Conservation (phyloP, 2,113 vertebrate species). For the Malurus melanocephalus region DNA sequence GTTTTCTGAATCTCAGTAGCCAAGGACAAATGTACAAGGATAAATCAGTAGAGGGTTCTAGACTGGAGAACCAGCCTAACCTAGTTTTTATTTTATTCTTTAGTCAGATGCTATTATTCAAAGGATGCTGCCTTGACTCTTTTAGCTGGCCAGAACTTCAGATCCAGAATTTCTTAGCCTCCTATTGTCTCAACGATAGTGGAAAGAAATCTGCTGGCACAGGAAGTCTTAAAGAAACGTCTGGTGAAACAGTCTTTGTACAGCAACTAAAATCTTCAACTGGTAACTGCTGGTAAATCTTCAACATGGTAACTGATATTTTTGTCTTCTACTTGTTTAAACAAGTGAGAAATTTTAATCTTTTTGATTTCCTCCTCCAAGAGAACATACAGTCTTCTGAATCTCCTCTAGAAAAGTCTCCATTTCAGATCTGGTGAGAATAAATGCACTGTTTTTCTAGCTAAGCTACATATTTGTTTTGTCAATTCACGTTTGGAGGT, state of each 20-base stretch:
- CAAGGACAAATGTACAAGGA: neutral
- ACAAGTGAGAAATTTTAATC: neutral
- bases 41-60: neutral
- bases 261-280: neutral
- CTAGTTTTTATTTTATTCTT: neutral
- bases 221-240: neutral
- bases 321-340: neutral
- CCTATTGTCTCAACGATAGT: neutral
- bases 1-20: neutral
- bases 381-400: neutral
- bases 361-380: neutral
- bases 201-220: neutral
- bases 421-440: neutral
- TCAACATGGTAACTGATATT: neutral
- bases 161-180: neutral
- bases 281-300: no score
- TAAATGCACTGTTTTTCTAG: neutral
- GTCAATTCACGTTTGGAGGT: neutral
- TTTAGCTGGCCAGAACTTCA: neutral
- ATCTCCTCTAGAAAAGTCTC: neutral
- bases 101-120: accelerated
- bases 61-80: neutral
- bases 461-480: neutral
- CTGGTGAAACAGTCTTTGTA: neutral
- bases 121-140: neutral